Evolutionary conservation across 2,113 vertebrate genomes (phyloP).

Genomic region (Leptodactylus fuscus): DNA sequence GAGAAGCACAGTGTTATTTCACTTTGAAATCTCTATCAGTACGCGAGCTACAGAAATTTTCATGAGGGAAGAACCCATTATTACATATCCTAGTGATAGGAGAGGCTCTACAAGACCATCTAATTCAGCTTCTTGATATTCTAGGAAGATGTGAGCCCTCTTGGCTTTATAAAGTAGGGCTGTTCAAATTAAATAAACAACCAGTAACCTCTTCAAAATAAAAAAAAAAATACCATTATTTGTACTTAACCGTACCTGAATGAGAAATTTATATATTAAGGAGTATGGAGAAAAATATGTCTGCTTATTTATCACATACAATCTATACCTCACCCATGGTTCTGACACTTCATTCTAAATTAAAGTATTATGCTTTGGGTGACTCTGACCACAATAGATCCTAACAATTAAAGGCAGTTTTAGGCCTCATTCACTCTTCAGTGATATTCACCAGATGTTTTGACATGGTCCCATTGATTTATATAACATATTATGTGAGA

Average conservation of each 20-base stretch:
- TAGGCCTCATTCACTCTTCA: too few relatives aligned
- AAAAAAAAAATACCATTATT: neutral
- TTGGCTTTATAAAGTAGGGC: neutral
- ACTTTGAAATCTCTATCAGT: slow-evolving; percentile 3
- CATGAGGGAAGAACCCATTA: neutral
- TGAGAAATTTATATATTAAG: too few relatives aligned
- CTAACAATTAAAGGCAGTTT: too few relatives aligned
- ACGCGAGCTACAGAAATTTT: neutral
- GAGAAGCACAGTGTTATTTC: neutral
- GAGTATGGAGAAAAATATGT: too few relatives aligned
- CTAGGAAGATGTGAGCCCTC: neutral
- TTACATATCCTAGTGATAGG: neutral
- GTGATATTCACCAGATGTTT: too few relatives aligned
- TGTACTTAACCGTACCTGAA: neutral
- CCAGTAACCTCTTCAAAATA: neutral
- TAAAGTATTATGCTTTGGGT: too few relatives aligned
- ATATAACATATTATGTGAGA: too few relatives aligned
- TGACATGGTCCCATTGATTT: too few relatives aligned
- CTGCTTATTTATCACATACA: too few relatives aligned
- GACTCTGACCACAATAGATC: too few relatives aligned
- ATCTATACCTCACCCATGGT: too few relatives aligned
- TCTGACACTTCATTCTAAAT: too few relatives aligned
- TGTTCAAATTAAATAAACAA: neutral
- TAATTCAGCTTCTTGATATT: neutral
- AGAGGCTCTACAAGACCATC: neutral